Percentiles rank a stretch among this genome's conserved stretches.
Evolutionary conservation across 2,797 vertebrate species (phyloP).

Genomic region (Capromys pilorides): DNA sequence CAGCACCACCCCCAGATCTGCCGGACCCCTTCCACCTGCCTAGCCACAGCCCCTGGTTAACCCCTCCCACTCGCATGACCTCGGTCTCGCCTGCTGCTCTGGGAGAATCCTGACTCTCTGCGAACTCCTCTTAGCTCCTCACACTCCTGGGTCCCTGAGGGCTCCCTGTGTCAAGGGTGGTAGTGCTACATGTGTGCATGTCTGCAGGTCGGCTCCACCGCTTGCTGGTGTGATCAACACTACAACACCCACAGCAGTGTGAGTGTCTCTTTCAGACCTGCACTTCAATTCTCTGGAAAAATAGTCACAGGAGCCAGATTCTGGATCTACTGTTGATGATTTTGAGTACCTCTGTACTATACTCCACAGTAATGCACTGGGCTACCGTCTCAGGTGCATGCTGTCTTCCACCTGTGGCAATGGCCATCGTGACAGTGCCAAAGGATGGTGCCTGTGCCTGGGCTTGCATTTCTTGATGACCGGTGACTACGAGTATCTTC

Average conservation of each 20-base stretch:
- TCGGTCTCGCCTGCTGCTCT: neutral
- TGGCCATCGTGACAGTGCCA: neutral
- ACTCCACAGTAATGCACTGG: neutral
- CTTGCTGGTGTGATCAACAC: neutral
- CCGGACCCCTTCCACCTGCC: neutral
- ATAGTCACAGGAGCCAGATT: neutral
- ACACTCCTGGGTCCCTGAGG: neutral
- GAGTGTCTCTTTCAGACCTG: neutral
- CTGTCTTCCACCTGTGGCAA: neutral
- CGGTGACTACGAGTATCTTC: neutral
- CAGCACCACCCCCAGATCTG: neutral
- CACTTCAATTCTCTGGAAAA: neutral
- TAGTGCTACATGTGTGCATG: neutral
- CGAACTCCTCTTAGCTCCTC: neutral
- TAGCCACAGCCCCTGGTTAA: neutral
- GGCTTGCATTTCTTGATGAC: neutral
- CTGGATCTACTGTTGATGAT: neutral
- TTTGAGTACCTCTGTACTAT: neutral
- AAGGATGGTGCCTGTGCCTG: neutral
- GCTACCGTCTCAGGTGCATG: neutral
- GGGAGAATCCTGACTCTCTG: neutral
- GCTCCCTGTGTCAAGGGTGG: neutral
- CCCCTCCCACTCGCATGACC: neutral
- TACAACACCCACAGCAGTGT: neutral
- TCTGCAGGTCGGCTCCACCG: neutral